Conservation (phyloP, 2,113 vertebrate species). For the Philantomba maxwellii region DNA sequence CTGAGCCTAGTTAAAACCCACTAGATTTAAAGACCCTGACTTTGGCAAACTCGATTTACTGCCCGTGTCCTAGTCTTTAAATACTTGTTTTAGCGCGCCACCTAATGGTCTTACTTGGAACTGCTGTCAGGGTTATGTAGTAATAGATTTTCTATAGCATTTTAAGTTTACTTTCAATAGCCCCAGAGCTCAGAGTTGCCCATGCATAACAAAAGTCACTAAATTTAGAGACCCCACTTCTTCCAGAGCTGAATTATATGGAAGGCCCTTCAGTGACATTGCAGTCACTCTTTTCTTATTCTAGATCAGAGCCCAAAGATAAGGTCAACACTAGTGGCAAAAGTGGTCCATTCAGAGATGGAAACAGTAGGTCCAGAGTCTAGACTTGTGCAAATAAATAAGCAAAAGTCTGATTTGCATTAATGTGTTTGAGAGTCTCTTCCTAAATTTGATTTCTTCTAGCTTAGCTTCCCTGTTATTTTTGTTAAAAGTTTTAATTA, state of each 20-base stretch:
- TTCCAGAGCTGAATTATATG: not conserved
- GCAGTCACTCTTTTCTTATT: not conserved
- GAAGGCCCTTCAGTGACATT: not conserved
- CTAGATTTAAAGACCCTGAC: constrained; percentile 3
- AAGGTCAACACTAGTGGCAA: not conserved
- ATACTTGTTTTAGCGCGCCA: constrained; percentile 46
- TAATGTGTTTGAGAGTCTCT: not conserved
- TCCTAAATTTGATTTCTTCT: not conserved
- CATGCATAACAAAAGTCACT: not conserved
- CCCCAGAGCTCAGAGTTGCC: not conserved
- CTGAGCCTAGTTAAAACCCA: constrained; percentile 9
- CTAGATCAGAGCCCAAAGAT: not conserved
- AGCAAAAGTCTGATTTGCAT: not conserved
- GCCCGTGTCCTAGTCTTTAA: not conserved
- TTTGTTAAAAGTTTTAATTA: not conserved
- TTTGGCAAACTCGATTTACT: not conserved
- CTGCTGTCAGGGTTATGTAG: not conserved
- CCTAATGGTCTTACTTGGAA: constrained; percentile 36
- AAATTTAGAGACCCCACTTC: not conserved
- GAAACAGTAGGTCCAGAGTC: not conserved
- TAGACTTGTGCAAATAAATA: not conserved
- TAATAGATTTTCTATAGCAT: not conserved
- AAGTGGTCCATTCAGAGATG: not conserved
- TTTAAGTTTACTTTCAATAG: not conserved
- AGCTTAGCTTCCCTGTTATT: not conserved